Percentiles rank a stretch among this genome's conserved stretches.
phyloP scores from a whole-genome alignment of 2,888 invertebrate species.

The Xylocampa areola region DNA sequence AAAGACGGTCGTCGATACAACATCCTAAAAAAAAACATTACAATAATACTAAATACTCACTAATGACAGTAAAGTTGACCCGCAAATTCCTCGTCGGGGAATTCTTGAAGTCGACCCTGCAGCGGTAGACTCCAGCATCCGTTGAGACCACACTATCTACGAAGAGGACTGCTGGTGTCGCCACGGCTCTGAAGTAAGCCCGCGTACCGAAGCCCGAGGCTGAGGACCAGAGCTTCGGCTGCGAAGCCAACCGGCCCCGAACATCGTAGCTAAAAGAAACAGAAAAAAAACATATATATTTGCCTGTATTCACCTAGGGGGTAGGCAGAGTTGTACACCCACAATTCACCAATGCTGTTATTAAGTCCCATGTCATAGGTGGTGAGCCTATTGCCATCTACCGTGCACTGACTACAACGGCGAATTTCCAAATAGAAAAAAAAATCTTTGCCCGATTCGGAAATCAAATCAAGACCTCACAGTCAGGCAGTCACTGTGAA shows the following conservation, averaged over 20 bases:
- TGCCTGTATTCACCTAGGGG: too few relatives aligned
- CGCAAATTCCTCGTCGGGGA: conserved; percentile 96
- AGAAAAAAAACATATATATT: conserved; percentile 64
- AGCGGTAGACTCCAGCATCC: conserved; percentile 95
- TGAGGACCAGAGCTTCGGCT: conserved; percentile 95
- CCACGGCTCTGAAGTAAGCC: conserved; percentile 93
- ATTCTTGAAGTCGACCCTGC: conserved; percentile 96
- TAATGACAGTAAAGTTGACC: conserved; percentile 96
- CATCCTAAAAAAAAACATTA: neutral
- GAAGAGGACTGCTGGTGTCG: conserved; percentile 93
- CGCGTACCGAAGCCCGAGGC: conserved; percentile 93
- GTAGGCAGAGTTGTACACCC: too few relatives aligned
- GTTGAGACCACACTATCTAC: conserved; percentile 93
- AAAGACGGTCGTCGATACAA: too few relatives aligned
- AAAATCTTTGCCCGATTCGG: too few relatives aligned
- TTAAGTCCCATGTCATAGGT: too few relatives aligned
- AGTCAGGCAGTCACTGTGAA: too few relatives aligned
- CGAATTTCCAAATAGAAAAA: too few relatives aligned
- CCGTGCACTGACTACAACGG: too few relatives aligned
- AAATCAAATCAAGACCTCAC: too few relatives aligned
- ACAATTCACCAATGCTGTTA: too few relatives aligned
- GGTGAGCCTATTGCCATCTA: too few relatives aligned
- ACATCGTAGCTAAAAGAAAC: conserved; percentile 92
- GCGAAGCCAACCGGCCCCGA: conserved; percentile 92
- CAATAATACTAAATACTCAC: conserved; percentile 89